A percentile compares a stretch with the other conserved stretches of the same genome.
Conservation (phyloP, 2,888 invertebrate genomes). For the Eurytoma adleriae region DNA sequence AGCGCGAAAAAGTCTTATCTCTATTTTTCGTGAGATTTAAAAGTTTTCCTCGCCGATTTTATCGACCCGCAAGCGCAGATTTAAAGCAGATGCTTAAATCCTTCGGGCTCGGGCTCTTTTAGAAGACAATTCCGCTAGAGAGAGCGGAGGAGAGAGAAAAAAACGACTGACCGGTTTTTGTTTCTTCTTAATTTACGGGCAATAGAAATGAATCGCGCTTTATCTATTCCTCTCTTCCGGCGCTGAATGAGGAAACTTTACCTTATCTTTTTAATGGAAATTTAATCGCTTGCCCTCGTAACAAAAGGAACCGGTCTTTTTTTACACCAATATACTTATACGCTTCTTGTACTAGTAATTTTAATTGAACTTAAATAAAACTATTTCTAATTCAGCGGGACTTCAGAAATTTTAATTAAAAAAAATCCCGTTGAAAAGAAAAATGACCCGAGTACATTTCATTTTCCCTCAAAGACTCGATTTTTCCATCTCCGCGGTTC, state of each 20-base stretch:
- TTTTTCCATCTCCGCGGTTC: slow-evolving; percentile 24
- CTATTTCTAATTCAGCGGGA: background rate
- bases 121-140: slow-evolving; percentile 28
- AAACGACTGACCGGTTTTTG: slow-evolving; percentile 21
- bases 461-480: background rate
- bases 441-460: background rate
- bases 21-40: slow-evolving; percentile 55
- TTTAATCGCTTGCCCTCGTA: too few species aligned
- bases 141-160: background rate
- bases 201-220: slow-evolving; percentile 21
- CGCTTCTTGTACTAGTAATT: background rate
- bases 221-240: background rate
- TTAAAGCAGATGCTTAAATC: slow-evolving; percentile 55
- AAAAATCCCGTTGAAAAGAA: slow-evolving; percentile 4
- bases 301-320: background rate
- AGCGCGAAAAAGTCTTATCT: slow-evolving; percentile 52
- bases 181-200: slow-evolving; percentile 52
- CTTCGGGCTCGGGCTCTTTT: slow-evolving; percentile 44
- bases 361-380: background rate
- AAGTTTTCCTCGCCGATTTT: slow-evolving; percentile 54
- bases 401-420: too few species aligned
- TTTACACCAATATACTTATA: background rate
- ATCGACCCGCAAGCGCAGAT: slow-evolving; percentile 51
- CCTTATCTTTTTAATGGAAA: too few species aligned
- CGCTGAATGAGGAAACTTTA: too few species aligned